Evolutionary conservation across 1,140 invertebrate genomes (phyloP).

Genomic region (Polypedilum pembai): DNA sequence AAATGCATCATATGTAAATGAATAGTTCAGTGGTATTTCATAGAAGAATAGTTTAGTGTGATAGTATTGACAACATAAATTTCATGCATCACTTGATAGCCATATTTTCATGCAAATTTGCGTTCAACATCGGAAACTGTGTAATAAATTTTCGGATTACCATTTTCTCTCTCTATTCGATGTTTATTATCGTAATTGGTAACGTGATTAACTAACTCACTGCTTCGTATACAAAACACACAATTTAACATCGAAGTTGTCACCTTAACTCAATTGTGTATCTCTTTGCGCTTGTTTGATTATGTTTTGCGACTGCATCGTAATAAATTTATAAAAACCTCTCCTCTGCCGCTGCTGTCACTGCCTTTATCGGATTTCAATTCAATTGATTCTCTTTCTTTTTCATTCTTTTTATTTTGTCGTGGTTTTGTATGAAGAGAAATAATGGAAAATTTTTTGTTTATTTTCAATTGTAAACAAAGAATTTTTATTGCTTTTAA

Average conservation of each 20-base stretch:
- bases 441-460: no score
- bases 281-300: background rate
- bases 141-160: slow-evolving; percentile 21
- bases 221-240: background rate
- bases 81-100: slow-evolving; percentile 1
- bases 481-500: no score
- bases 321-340: slow-evolving; percentile 1
- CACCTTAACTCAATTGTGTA: background rate
- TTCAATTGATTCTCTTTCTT: background rate
- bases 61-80: background rate
- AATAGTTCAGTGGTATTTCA: background rate
- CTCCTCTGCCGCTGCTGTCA: background rate
- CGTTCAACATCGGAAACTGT: background rate
- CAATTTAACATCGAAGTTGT: background rate
- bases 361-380: background rate
- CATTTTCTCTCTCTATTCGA: background rate
- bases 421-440: no score
- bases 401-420: background rate
- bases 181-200: slow-evolving; percentile 20
- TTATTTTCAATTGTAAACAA: no score
- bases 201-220: slow-evolving; percentile 24
- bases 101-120: slow-evolving; percentile 4
- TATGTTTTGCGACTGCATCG: no score
- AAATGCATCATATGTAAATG: background rate
- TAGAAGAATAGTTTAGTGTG: background rate